Evolutionary conservation across 2,888 invertebrate species (phyloP), one percentile per base, ranked within the genome.

Genomic region (Andrena haemorrhoa): DNA sequence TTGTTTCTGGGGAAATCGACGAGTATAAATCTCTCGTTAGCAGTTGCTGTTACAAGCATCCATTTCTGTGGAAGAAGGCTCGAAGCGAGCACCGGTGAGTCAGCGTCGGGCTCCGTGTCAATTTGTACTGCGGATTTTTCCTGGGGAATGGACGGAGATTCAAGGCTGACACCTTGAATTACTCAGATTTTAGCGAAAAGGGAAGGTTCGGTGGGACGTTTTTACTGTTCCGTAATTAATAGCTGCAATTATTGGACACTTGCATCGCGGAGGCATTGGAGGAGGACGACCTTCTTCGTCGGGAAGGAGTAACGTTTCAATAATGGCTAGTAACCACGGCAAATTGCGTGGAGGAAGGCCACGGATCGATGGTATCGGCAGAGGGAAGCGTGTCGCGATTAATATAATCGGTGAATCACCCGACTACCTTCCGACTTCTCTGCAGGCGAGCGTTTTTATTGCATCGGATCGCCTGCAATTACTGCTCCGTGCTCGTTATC

Each of bases 221-320:
- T 35, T 63, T 8, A 20, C 10, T 6, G 35, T 23, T 20, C n/a
- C 23, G 12, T 47, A 65, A 66, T 51, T 51, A 66, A 51, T n/a
- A 51, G n/a, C 61, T 26, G 49, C 35, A 29, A 61, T 31, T 12
- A n/a, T 23, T 51, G 3, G 31, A 8, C 20, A 20, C 10, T 26
- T 16, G 23, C 12, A 51, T 23, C 10, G 20, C 23, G 20, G 31
- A 41, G 12, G 71, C 61, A n/a, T 63, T 69, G 33, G 72, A 64
- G 70, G 49, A 58, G 20, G 58, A 83, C 65, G 72, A 41, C 60
- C 64, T 79, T 82, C 75, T 58, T 26, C 26, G 66, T 20, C 49
- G 60, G 76, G 73, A 47, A 49, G 51, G 53, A 56, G 53, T 63
- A 71, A 66, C 64, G 68, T 82, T 72, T 47, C 51, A 68, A 82